Percentiles rank a stretch among this genome's conserved stretches.
Conservation (phyloP, 1,140 invertebrate genomes). For the Habropoda laboriosa region DNA sequence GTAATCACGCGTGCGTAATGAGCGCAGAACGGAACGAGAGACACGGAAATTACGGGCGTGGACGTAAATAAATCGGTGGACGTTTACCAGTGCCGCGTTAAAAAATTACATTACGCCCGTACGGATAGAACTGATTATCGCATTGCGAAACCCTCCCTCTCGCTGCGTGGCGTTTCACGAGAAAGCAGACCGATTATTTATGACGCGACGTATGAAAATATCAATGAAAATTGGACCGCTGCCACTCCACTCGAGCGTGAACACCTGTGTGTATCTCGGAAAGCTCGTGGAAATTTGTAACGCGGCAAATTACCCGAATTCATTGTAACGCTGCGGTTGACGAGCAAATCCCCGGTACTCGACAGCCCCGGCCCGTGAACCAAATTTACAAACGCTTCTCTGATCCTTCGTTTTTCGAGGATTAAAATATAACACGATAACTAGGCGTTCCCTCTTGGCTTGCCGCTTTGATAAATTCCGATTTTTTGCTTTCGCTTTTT, state of each 20-base stretch:
- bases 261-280: not conserved
- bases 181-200: conserved; percentile 27
- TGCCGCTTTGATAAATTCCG: too few species aligned
- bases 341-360: not conserved
- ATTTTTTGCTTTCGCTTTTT: too few species aligned
- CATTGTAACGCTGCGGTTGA: conserved; percentile 14
- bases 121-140: conserved; percentile 27
- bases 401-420: not conserved
- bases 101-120: not conserved
- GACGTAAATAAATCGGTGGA: not conserved
- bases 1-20: not conserved
- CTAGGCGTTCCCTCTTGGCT: too few species aligned
- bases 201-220: conserved; percentile 31
- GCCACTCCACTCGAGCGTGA: not conserved
- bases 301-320: conserved; percentile 33
- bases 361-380: not conserved
- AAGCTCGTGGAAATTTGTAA: conserved; percentile 18
- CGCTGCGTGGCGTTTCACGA: not conserved
- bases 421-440: not conserved
- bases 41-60: not conserved
- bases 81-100: not conserved
- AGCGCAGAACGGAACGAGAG: too few species aligned
- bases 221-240: conserved; percentile 44
- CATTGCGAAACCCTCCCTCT: too few species aligned
- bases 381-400: conserved; percentile 4